Percentiles rank a stretch among this genome's conserved stretches.
Evolutionary conservation across 2,888 invertebrate species (phyloP).

Genomic region (Gymnosoma rotundatum): DNA sequence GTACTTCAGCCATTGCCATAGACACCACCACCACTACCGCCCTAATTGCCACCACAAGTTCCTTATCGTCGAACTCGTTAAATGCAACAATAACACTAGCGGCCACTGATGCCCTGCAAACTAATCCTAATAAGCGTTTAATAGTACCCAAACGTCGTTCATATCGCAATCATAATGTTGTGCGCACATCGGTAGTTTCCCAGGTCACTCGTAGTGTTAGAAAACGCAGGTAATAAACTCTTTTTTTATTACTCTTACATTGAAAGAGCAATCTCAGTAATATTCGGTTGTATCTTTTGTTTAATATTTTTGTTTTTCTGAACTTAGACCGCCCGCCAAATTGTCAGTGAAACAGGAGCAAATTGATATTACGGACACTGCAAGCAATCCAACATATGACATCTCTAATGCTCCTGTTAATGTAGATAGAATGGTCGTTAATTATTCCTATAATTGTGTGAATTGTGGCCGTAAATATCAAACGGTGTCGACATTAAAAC

Average conservation of each 20-base stretch:
- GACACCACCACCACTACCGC: constrained; percentile 39
- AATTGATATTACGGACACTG: constrained; percentile 14
- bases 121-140: constrained; percentile 47
- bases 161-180: constrained; percentile 49
- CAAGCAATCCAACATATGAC: constrained; percentile 24
- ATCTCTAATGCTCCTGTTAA: constrained; percentile 61
- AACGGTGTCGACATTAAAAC: constrained; percentile 80
- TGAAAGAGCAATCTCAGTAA: constrained; percentile 9
- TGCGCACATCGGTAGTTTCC: constrained; percentile 32
- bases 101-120: constrained; percentile 22
- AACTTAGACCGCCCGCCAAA: constrained; percentile 61
- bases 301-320: neutral
- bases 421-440: constrained; percentile 41
- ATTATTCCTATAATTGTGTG: constrained; percentile 75
- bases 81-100: constrained; percentile 19
- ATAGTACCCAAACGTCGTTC: constrained; percentile 57
- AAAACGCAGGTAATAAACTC: constrained; percentile 63
- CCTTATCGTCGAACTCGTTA: constrained; percentile 38
- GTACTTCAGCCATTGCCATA: constrained; percentile 27
- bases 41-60: constrained; percentile 47
- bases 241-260: neutral
- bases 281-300: neutral
- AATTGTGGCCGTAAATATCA: constrained; percentile 79
- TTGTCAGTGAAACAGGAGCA: constrained; percentile 43
- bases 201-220: constrained; percentile 67